phyloP scores from a whole-genome alignment of 2,888 invertebrate species.

The Tenthredo scrophulariae region DNA sequence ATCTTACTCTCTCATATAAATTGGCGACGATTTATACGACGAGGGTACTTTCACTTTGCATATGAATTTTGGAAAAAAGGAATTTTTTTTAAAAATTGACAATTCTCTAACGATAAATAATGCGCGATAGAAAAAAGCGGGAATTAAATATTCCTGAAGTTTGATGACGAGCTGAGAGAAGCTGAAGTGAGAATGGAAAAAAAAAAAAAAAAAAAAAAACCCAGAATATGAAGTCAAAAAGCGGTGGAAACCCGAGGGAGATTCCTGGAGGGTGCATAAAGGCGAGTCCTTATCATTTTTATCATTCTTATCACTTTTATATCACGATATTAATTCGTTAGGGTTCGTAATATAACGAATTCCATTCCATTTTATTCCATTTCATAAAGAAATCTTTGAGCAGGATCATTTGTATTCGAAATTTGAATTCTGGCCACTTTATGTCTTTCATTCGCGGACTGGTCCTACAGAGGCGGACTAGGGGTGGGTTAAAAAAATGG shows the following conservation, averaged over 20 bases:
- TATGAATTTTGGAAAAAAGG: too few relatives aligned
- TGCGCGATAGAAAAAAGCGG: background rate
- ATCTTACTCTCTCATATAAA: background rate
- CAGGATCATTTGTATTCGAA: conserved; percentile 7
- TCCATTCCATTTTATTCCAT: background rate
- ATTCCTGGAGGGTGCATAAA: conserved; percentile 28
- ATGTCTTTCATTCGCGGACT: background rate
- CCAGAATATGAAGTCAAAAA: conserved; percentile 11
- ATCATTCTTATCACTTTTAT: conserved; percentile 32
- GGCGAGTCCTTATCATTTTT: conserved; percentile 1
- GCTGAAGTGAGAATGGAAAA: background rate
- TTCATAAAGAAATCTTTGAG: background rate
- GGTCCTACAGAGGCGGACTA: background rate
- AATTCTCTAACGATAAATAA: background rate
- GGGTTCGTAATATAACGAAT: conserved; percentile 27
- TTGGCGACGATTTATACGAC: too few relatives aligned
- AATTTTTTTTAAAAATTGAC: too few relatives aligned
- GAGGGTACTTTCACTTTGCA: background rate
- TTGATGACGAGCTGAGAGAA: background rate
- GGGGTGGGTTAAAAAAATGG: background rate
- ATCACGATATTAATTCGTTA: conserved; percentile 40
- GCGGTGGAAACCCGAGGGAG: background rate
- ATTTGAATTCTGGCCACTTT: conserved; percentile 27
- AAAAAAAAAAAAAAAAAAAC: background rate
- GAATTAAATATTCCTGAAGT: conserved; percentile 10